Percentiles rank a stretch among this genome's conserved stretches.
Evolutionary conservation across 2,113 vertebrate genomes (phyloP).

Genomic region (Stomatorhinus ivindoensis): DNA sequence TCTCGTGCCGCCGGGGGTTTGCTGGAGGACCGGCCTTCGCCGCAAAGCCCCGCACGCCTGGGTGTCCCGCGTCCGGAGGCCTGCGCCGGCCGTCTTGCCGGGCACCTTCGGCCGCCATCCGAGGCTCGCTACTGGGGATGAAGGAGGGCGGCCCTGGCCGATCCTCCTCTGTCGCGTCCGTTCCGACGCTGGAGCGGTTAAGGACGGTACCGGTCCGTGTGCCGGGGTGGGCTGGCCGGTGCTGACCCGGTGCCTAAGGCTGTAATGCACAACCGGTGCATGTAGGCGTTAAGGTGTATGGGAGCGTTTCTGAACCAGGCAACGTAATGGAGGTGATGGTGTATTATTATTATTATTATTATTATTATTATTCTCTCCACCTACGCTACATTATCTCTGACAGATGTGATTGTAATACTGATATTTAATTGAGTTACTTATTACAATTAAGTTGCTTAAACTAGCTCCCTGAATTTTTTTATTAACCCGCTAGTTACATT

Average conservation of each 20-base stretch:
- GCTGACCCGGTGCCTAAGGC: neutral
- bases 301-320: neutral
- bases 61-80: neutral
- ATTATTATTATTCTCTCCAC: neutral
- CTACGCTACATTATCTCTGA: neutral
- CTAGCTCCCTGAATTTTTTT: neutral
- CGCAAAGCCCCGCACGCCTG: neutral
- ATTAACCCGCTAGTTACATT: neutral
- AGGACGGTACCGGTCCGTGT: neutral
- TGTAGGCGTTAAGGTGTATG: neutral
- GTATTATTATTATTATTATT: neutral
- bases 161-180: neutral
- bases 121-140: neutral
- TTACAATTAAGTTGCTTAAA: neutral
- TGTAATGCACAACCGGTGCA: neutral
- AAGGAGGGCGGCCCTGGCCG: neutral
- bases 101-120: neutral
- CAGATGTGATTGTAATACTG: neutral
- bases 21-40: neutral
- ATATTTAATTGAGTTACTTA: neutral
- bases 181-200: neutral
- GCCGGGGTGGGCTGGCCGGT: neutral
- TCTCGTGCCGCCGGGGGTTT: neutral
- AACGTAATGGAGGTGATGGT: neutral
- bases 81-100: neutral